phyloP scores from a whole-genome alignment of 2,888 invertebrate species.

The Endotricha flammealis region DNA sequence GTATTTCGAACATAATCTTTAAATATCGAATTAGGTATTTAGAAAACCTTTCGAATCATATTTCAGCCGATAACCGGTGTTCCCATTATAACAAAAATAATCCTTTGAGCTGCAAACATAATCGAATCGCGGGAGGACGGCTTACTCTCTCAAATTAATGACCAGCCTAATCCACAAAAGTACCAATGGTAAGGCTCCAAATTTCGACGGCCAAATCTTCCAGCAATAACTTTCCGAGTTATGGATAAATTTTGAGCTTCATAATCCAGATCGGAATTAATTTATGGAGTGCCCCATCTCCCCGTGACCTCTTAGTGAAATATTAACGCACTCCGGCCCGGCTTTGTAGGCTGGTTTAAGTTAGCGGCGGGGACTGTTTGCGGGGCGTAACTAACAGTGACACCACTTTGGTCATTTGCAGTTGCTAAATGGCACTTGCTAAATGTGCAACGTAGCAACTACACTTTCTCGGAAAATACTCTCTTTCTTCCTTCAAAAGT shows the following conservation, averaged over 20 bases:
- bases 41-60: background rate
- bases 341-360: conserved; percentile 31
- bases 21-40: no score
- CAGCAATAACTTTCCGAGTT: conserved; percentile 39
- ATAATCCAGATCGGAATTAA: conserved; percentile 52
- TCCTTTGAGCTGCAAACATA: conserved; percentile 18
- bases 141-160: conserved; percentile 32
- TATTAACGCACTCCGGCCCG: conserved; percentile 30
- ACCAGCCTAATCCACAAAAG: conserved; percentile 29
- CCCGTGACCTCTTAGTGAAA: conserved; percentile 41
- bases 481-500: no score
- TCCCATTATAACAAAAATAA: conserved; percentile 1
- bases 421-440: no score
- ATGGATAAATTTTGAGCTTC: conserved; percentile 48
- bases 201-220: conserved; percentile 32
- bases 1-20: no score
- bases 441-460: no score
- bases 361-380: conserved; percentile 30
- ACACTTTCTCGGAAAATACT: no score
- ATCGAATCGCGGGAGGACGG: conserved; percentile 25
- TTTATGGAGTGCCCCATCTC: conserved; percentile 42
- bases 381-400: no score
- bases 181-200: conserved; percentile 27
- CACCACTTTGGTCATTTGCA: no score
- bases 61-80: background rate